Base-by-base conservation (phyloP, 1,140 invertebrate genomes). In the Dinoponera quadriceps region DNA sequence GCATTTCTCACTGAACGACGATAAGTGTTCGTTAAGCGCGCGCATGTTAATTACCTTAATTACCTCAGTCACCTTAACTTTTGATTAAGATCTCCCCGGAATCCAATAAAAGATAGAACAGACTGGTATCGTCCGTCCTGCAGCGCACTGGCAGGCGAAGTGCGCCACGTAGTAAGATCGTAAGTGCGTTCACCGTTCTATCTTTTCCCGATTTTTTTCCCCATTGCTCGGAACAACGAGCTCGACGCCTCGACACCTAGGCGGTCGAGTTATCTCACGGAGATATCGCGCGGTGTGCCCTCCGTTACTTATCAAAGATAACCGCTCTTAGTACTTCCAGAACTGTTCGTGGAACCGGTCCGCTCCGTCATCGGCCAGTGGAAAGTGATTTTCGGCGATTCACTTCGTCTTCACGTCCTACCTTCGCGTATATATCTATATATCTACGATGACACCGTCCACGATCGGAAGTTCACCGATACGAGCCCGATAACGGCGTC, bases 291-390 rank as follows among this genome's bases (percentile, higher is more conserved):
- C 55, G 57, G 62, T 72, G 80, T 88, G 69, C 78, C 75, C 68
- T 63, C 33, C 77, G 85, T 87, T 88, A 89, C 88, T 89, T 90
- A 90, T 86, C 88, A 86, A 68, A 90, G 89, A 90, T 90, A 90
- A 88, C 88, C 83, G 54, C 86, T 85, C 84, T n/a, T n/a, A 84
- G 89, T 88, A 82, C 86, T 88, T 88, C 81, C 68, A 83, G 77
- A 51, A 62, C 66, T 2, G 82, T 71, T 82, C 71, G 11, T 29
- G 27, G 86, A 48, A 75, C 72, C 59, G 83, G 74, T 44, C 27
- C 33, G 59, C 18, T 71, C 82, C 20, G n/a, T 66, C 72, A 85
- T 84, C 38, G 71, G 87, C 68, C 65, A 51, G 14, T 22, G 13
- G 2, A 48, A 22, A 14, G 4, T 1, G 4, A 44, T 62, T 80